Conservation (phyloP, 2,888 invertebrate genomes). For the Athripsodes cinereus region DNA sequence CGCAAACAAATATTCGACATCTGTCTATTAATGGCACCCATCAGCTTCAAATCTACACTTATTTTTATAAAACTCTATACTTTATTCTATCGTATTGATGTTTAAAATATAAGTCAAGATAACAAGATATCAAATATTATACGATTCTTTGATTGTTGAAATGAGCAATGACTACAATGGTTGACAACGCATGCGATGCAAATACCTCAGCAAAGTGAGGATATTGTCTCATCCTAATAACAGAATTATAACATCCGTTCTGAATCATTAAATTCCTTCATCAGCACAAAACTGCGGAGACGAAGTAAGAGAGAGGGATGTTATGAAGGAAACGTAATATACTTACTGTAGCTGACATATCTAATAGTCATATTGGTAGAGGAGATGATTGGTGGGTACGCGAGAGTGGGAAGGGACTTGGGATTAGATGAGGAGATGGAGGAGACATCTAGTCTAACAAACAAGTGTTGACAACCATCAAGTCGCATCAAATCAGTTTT, state of each 20-base stretch:
- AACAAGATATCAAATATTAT: not conserved
- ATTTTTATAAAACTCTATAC: too few species aligned
- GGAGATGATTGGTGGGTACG: not conserved
- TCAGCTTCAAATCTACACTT: too few species aligned
- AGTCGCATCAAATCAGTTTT: too few species aligned
- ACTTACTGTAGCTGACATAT: too few species aligned
- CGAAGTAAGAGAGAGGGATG: not conserved
- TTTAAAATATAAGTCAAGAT: not conserved
- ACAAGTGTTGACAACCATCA: too few species aligned
- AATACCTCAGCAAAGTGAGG: not conserved
- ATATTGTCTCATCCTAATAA: not conserved
- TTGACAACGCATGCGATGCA: not conserved
- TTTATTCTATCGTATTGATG: too few species aligned
- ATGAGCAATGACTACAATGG: not conserved
- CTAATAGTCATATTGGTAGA: too few species aligned
- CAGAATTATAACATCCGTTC: not conserved
- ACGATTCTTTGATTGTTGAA: not conserved
- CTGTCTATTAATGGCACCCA: too few species aligned
- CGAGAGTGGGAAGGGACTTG: not conserved
- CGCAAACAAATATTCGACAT: too few species aligned
- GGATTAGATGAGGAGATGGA: too few species aligned
- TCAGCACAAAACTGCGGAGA: not conserved
- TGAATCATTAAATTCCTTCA: slow-evolving; percentile 11
- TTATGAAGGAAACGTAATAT: not conserved
- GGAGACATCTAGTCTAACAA: too few species aligned